A percentile compares a stretch with the other conserved stretches of the same genome.
Evolutionary conservation across 2,888 invertebrate species (phyloP).

Genomic region (Caenorhabditis wallacei): DNA sequence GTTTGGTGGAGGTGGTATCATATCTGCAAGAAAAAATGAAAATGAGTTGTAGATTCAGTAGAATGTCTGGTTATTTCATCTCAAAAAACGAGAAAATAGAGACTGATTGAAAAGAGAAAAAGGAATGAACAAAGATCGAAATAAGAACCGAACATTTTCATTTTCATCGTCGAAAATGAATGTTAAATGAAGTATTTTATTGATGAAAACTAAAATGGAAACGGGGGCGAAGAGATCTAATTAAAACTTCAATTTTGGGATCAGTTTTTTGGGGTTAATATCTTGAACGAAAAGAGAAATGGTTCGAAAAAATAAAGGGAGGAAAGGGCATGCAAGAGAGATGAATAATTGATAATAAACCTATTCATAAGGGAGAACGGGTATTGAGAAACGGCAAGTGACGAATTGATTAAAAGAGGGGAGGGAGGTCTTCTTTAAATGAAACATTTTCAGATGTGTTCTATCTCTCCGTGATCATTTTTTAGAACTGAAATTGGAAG

Average conservation of each 20-base stretch:
- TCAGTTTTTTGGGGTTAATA: slow-evolving; percentile 1
- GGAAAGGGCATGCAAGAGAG: slow-evolving; percentile 31
- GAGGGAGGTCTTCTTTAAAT: neutral
- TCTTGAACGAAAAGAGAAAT: slow-evolving; percentile 17
- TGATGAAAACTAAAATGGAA: neutral
- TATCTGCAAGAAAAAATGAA: slow-evolving; percentile 3
- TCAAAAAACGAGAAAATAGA: too few species aligned
- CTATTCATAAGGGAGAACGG: slow-evolving; percentile 32
- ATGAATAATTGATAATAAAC: slow-evolving; percentile 38
- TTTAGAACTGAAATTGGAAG: neutral
- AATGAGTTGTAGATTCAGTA: neutral
- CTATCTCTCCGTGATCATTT: neutral
- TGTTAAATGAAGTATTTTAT: neutral
- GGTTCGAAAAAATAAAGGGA: slow-evolving; percentile 13
- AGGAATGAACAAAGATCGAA: neutral
- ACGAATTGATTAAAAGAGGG: neutral
- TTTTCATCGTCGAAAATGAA: neutral
- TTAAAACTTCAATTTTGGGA: slow-evolving; percentile 6
- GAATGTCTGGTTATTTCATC: slow-evolving; percentile 5
- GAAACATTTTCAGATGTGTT: neutral
- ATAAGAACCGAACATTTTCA: neutral
- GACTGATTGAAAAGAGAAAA: slow-evolving; percentile 21
- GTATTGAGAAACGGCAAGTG: slow-evolving; percentile 29
- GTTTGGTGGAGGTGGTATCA: slow-evolving; percentile 38
- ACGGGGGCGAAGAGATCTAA: slow-evolving; percentile 10